Conservation (phyloP, 2,888 invertebrate species). For the Dione vanillae region DNA sequence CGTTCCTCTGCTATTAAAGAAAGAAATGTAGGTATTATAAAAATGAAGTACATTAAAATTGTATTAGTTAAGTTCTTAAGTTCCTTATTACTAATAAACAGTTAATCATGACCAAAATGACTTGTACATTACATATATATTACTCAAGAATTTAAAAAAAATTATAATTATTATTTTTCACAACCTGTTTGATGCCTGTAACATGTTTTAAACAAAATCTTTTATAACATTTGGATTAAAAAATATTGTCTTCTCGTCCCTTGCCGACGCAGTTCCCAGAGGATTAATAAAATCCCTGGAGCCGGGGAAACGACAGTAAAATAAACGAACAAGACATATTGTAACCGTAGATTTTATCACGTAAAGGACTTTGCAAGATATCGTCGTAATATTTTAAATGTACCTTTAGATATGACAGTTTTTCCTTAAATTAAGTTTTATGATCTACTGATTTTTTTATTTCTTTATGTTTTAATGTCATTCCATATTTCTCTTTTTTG, state of each 20-base stretch:
- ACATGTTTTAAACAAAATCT: constrained; percentile 23
- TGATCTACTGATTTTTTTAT: neutral
- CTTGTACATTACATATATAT: too few relatives aligned
- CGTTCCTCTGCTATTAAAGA: too few relatives aligned
- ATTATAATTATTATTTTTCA: too few relatives aligned
- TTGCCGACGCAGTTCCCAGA: constrained; percentile 32
- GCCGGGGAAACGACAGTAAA: constrained; percentile 31
- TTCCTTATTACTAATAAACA: too few relatives aligned
- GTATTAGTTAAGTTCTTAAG: too few relatives aligned
- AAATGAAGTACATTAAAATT: too few relatives aligned
- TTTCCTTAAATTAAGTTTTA: neutral
- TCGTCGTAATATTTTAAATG: constrained; percentile 18
- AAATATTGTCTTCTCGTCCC: constrained; percentile 29
- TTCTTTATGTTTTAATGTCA: neutral
- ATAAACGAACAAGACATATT: constrained; percentile 34
- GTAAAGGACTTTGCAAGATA: constrained; percentile 32
- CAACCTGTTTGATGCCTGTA: too few relatives aligned
- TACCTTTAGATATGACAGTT: neutral
- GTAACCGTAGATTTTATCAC: constrained; percentile 35
- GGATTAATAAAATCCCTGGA: constrained; percentile 40
- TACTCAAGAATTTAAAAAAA: too few relatives aligned
- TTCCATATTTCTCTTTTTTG: too few relatives aligned
- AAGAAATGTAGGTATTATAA: too few relatives aligned
- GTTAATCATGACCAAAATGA: too few relatives aligned
- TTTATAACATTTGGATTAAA: constrained; percentile 38